Conservation (phyloP, 2,888 invertebrate genomes). For the Augiades crinisus region DNA sequence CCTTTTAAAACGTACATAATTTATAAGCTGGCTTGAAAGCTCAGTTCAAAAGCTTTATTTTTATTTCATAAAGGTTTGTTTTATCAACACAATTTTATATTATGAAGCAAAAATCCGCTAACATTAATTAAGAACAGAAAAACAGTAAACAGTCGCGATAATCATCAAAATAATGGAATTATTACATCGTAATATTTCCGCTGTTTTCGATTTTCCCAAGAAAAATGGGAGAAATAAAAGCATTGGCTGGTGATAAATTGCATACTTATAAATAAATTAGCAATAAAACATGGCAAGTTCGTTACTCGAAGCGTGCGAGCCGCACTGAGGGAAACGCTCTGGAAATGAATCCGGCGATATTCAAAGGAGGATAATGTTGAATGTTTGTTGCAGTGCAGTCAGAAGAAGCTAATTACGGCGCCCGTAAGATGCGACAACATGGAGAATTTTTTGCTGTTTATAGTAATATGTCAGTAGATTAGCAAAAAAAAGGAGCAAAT, state of each 20-base stretch:
- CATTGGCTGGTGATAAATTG: background rate
- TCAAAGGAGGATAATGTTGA: too few relatives aligned
- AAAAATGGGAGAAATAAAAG: background rate
- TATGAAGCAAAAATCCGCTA: background rate
- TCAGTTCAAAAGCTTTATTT: too few relatives aligned
- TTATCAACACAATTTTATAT: background rate
- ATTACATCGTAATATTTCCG: background rate
- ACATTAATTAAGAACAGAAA: background rate
- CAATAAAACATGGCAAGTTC: slow-evolving; percentile 1
- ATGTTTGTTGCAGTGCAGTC: too few relatives aligned
- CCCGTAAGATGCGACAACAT: too few relatives aligned
- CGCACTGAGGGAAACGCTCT: background rate
- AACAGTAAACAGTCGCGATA: background rate
- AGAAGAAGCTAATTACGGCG: too few relatives aligned
- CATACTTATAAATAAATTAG: slow-evolving; percentile 6
- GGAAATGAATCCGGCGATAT: background rate
- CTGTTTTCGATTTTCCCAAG: background rate
- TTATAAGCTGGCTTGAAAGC: too few relatives aligned
- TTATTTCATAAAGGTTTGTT: too few relatives aligned
- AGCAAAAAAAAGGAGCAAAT: too few relatives aligned
- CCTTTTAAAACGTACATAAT: too few relatives aligned
- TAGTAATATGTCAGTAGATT: too few relatives aligned
- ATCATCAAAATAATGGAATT: slow-evolving; percentile 5
- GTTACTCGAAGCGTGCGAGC: background rate
- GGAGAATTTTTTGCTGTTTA: too few relatives aligned